Base-by-base conservation (phyloP, 1,140 invertebrate genomes). In the Drosophila ambigua region DNA sequence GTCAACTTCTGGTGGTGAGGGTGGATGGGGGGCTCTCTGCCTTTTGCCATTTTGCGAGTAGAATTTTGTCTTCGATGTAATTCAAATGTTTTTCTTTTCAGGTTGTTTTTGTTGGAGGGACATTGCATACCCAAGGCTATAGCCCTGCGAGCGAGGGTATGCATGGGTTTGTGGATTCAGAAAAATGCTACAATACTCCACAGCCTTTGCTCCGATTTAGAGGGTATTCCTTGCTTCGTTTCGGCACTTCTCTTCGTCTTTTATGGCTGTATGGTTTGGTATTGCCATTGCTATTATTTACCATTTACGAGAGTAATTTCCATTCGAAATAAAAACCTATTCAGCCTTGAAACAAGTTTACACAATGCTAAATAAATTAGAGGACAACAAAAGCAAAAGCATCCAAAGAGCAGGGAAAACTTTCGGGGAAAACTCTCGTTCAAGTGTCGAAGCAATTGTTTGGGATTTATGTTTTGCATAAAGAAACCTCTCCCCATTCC, bases 311-410 rank as follows among this genome's bases (percentile, higher is more conserved):
- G 35, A 39, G 35, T 71, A 71, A 71, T 71, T 71, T 71, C 39
- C 35, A 71, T 49, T 71, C 31, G 65, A 45, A n/a, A 31, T 69
- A 58, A 50, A 35, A 26, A 66, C 67, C 67, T 9, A 69, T 71
- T 71, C 67, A 71, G 58, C 67, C 67, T 71, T 71, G 67, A 71
- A 39, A 69, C 52, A 71, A 71, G 52, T 71, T 71, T 71, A 71
- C 67, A 71, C 67, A 71, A 69, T 69, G 51, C 67, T 69, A 71
- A 71, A 71, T 71, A 71, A 71, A 69, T 71, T 71, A 71, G 65
- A 69, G 51, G 67, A 54, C 43, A 23, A 54, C 60, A 54, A 54
- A 16, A 39, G 24, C 58, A 41, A 45, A 41, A 26, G 39, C 8
- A 52, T 35, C 23, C 6, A 0, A 52, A 52, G 13, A 9, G 31